Base-by-base conservation (phyloP, 2,888 invertebrate species). In the Apantesis nais region DNA sequence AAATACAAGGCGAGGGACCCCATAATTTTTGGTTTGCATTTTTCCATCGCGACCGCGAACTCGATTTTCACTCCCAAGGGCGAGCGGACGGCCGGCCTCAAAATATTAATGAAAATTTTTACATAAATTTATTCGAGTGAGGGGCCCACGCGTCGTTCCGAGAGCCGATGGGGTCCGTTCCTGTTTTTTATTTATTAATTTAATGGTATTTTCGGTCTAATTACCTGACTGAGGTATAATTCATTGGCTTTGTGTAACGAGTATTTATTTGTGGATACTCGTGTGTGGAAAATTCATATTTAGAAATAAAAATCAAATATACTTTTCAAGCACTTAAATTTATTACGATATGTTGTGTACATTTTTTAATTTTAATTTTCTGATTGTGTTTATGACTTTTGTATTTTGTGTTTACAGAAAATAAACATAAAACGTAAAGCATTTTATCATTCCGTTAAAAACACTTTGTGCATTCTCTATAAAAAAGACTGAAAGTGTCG, bases 101-200 rank as follows among this genome's bases (percentile, higher is more conserved):
- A 94, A 95, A 95, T 95, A 95, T 94, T 94, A 95, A 95, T 95
- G 95, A 95, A 95, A 95, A 92, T 93, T 95, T 95, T 94, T 95
- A 94, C 95, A 95, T 95, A 95, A 95, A 95, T 95, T 95, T 95
- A 95, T 95, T 93, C 93, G 92, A 91, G 89, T 90, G 93, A 93
- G 93, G 94, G 94, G 90, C 90, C 90, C 89, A 89, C 86, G 89
- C 90, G 89, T 90, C 90, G 89, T 88, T 87, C 83, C 86, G 88
- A 86, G 86, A 89, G 86, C 83, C 90, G 89, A 92, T 91, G 91
- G 92, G 92, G 90, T 86, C 86, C 89, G 90, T 88, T 90, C 82
- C 91, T 93, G 93, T 94, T 93, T 95, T 94, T 95, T 94, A 94
- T 95, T 95, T 94, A 94, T 95, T 94, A 94, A 94, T 94, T 93